These are phyloP conservation scores for Bos javanicus DNA, from an alignment of 2,113 vertebrate genomes.

Conservation along the genomic window DNA sequence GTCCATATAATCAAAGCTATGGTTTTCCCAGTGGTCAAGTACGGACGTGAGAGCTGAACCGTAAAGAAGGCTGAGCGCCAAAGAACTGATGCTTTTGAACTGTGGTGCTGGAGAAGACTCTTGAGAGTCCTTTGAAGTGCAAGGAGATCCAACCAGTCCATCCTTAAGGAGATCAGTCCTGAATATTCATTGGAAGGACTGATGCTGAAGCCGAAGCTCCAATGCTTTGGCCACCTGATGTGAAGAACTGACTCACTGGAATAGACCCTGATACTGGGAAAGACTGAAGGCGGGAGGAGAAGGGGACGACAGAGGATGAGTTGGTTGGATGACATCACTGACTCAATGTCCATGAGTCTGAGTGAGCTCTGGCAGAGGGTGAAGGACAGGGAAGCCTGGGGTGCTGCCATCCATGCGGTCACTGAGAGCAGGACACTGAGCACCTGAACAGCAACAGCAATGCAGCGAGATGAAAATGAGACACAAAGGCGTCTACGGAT, in stretches of 20 bases:
- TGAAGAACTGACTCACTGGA: not conserved
- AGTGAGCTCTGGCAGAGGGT: not conserved
- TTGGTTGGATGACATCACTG: not conserved
- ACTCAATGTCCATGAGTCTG: not conserved
- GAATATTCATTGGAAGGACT: not conserved
- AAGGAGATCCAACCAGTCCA: not conserved
- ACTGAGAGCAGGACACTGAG: not conserved
- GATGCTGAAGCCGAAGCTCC: not conserved
- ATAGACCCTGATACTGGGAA: not conserved
- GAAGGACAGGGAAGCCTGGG: not conserved
- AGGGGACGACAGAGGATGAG: not conserved
- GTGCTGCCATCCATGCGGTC: accelerated
- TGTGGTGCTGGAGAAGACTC: not conserved
- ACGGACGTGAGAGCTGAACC: not conserved
- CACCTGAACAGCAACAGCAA: not conserved
- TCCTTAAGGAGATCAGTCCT: not conserved
- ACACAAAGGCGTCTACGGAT: not conserved
- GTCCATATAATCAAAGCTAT: not conserved
- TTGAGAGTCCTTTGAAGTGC: not conserved
- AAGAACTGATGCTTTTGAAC: not conserved
- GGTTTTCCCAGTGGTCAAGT: not conserved
- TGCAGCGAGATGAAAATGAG: not conserved
- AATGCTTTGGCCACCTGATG: not conserved
- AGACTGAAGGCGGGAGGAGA: not conserved
- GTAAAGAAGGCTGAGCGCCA: not conserved